Conservation (phyloP, 2,113 vertebrate genomes). For the Astatoreochromis straeleni region DNA sequence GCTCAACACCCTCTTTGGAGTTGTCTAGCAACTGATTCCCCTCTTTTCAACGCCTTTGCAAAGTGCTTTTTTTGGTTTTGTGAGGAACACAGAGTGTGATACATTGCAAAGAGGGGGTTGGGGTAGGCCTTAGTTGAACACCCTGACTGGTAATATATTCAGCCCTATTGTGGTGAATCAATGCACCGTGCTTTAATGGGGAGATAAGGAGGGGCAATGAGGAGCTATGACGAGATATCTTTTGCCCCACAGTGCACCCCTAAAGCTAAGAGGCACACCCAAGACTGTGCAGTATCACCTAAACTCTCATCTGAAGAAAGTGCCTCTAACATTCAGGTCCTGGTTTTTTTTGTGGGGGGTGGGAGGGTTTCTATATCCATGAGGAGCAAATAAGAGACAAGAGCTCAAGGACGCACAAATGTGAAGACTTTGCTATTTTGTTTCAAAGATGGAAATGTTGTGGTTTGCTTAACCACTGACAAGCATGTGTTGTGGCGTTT, state of each 20-base stretch:
- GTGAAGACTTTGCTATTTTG: background rate
- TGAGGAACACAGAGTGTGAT: constrained; percentile 48
- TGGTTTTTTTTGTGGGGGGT: background rate
- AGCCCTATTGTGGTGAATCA: constrained; percentile 69
- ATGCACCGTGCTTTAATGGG: constrained; percentile 69
- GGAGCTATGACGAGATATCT: constrained; percentile 11
- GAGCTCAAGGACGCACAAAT: background rate
- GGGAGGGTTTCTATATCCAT: background rate
- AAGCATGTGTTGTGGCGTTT: background rate
- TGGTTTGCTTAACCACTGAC: background rate
- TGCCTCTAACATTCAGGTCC: background rate
- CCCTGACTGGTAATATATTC: constrained; percentile 68
- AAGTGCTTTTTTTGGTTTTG: background rate
- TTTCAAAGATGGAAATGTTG: background rate
- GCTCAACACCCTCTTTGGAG: background rate
- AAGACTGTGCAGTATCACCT: background rate
- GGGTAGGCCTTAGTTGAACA: constrained; percentile 26
- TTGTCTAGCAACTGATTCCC: constrained; percentile 41
- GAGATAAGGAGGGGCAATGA: constrained; percentile 21
- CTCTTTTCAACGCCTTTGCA: background rate
- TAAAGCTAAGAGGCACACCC: background rate
- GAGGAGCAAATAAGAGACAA: background rate
- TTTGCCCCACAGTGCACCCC: constrained; percentile 8
- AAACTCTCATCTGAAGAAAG: background rate
- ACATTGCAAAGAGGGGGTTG: constrained; percentile 11